Conservation (phyloP, 2,797 vertebrate genomes). For the Oreonectes daqikongensis region DNA sequence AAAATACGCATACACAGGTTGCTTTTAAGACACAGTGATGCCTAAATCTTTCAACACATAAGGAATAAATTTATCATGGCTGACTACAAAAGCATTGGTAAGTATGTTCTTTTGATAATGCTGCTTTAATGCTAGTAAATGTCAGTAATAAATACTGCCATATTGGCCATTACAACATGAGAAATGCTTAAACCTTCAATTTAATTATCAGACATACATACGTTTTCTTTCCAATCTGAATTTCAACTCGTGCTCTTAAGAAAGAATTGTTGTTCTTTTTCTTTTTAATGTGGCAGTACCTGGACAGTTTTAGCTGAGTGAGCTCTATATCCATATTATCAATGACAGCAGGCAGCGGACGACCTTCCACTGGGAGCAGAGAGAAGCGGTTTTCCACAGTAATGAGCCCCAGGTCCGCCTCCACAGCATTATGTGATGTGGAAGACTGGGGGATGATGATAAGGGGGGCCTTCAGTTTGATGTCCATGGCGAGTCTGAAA, state of each 20-base stretch:
- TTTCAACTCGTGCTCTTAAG: neutral
- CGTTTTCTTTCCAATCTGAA: neutral
- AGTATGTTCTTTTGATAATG: neutral
- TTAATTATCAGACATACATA: constrained; percentile 2
- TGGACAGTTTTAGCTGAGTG: constrained; percentile 88
- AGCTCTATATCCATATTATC: constrained; percentile 88
- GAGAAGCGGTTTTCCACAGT: constrained; percentile 81
- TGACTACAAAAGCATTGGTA: neutral
- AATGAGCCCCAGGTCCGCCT: constrained; percentile 91
- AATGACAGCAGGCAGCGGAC: constrained; percentile 83
- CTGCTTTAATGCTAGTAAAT: neutral
- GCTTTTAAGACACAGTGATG: neutral
- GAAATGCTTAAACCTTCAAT: neutral
- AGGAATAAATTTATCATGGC: neutral
- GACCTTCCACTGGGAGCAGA: constrained; percentile 71
- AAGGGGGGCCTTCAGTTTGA: constrained; percentile 90
- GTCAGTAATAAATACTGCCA: neutral
- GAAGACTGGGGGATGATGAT: constrained; percentile 92
- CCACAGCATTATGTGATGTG: constrained; percentile 80
- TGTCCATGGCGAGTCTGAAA: constrained; percentile 84
- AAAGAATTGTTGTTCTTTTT: neutral
- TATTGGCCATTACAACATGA: neutral
- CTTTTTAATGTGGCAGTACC: constrained; percentile 70
- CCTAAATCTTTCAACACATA: neutral
- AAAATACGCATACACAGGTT: neutral